Evolutionary conservation across 2,888 invertebrate genomes (phyloP), one percentile per base, ranked within the genome.

Genomic region (Amphipyra berbera): DNA sequence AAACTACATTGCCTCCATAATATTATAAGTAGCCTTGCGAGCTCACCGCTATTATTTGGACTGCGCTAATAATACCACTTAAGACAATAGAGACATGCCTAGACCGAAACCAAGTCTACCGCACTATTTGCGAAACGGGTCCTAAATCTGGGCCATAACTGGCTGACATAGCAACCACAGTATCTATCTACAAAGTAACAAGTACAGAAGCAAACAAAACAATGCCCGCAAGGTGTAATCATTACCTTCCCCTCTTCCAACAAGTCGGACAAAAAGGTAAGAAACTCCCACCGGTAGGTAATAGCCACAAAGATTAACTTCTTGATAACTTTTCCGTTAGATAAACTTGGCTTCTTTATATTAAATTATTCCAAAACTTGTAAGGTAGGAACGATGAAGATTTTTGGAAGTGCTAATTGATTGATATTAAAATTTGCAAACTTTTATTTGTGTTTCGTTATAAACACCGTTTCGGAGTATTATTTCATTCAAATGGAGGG

Each of bases 301-400:
- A 90, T 86, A 85, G 85, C 81, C 80, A 82, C 81, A 85, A 82
- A 89, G 88, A 89, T 89, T 90, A 90, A 90, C 84, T 88, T 85
- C 80, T 77, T 82, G 81, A 81, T 82, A 88, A 88, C 85, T 90
- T 91, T 89, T 79, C 78, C 78, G 79, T 81, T 83, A 85, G 83
- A 89, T 86, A 88, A 91, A 90, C 87, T 91, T 86, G 76, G 82
- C 84, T 82, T 88, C 86, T 88, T 88, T 86, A 85, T 88, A 90
- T 91, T 91, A 89, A 91, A 90, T 90, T 91, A 91, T 91, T 90
- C 88, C 42, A 65, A 85, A 91, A 89, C 83, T 91, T 89, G 66
- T 67, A 72, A 79, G 76, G 79, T 82, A 82, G 73, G 73, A 82
- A 82, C 79, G 76, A 78, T 82, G 72, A 74, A 83, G 78, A 84